Conservation (phyloP, 2,113 vertebrate genomes). For the Clarias macrocephalus region DNA sequence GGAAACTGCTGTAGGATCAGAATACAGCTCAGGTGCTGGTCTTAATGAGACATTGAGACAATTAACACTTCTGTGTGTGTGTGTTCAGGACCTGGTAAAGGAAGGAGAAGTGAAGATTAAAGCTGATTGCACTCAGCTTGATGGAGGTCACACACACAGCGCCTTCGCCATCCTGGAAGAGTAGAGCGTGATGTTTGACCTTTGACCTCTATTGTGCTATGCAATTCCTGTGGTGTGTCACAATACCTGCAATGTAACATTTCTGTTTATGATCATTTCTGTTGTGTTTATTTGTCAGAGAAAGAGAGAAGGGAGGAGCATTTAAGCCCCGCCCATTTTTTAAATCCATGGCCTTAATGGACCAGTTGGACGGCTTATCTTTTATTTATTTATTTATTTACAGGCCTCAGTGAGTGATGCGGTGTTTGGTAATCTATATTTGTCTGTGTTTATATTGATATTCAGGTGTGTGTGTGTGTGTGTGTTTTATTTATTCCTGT, state of each 20-base stretch:
- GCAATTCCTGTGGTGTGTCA: background rate
- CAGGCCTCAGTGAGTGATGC: background rate
- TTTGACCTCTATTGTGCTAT: background rate
- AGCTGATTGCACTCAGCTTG: conserved; percentile 89
- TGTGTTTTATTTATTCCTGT: background rate
- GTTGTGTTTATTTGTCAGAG: background rate
- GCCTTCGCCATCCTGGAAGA: conserved; percentile 94
- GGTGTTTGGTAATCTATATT: background rate
- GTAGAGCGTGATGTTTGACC: conserved; percentile 58
- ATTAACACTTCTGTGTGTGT: background rate
- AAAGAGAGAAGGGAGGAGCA: background rate
- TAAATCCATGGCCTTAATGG: background rate
- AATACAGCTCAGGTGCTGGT: background rate
- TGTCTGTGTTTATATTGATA: background rate
- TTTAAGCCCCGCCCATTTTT: background rate
- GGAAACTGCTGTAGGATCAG: background rate
- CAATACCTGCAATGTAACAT: background rate
- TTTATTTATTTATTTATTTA: background rate
- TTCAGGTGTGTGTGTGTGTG: background rate
- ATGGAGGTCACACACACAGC: conserved; percentile 97
- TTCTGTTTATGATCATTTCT: background rate
- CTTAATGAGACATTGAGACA: background rate
- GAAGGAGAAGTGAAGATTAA: conserved; percentile 95
- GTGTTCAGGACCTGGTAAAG: conserved; percentile 86
- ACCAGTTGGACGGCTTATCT: background rate